Evolutionary conservation across 2,888 invertebrate genomes (phyloP).

Genomic region (Leptogaster cylindrica): DNA sequence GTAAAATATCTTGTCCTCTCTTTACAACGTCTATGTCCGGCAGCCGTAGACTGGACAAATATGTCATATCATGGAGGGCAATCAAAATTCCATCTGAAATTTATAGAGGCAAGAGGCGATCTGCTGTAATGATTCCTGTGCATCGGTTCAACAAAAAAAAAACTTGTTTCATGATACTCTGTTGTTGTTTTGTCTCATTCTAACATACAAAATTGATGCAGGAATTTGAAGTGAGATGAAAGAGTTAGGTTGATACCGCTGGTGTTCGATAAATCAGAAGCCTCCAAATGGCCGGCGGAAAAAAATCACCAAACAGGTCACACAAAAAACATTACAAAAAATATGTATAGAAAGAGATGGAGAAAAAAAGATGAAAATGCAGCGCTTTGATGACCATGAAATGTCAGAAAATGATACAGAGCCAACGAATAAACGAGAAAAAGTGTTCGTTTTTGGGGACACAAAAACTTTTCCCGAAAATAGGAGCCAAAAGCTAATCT

Average conservation of each 20-base stretch:
- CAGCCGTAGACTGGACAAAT: slow-evolving; percentile 35
- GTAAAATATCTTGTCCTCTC: background rate
- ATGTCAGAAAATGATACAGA: slow-evolving; percentile 46
- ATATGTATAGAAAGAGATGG: slow-evolving; percentile 1
- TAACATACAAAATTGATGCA: no score
- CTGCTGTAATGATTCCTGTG: slow-evolving; percentile 12
- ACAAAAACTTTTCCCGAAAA: slow-evolving; percentile 28
- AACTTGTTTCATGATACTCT: slow-evolving; percentile 5
- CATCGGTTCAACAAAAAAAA: slow-evolving; percentile 1
- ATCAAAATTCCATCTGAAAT: slow-evolving; percentile 40
- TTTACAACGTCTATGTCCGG: background rate
- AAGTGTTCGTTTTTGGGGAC: background rate
- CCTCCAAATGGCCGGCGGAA: slow-evolving; percentile 7
- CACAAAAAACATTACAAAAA: slow-evolving; percentile 4
- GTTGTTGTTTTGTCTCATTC: background rate
- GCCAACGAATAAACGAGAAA: slow-evolving; percentile 15
- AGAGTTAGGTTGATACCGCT: background rate
- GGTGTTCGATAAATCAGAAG: background rate
- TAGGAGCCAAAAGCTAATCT: slow-evolving; percentile 10
- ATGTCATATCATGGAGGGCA: slow-evolving; percentile 39
- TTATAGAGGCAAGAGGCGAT: slow-evolving; percentile 33
- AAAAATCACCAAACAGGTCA: no score
- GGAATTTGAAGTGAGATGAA: background rate
- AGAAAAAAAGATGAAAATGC: slow-evolving; percentile 8
- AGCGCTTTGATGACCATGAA: slow-evolving; percentile 46